Evolutionary conservation across 2,113 vertebrate genomes (phyloP).

Genomic region (Isichthys henryi): DNA sequence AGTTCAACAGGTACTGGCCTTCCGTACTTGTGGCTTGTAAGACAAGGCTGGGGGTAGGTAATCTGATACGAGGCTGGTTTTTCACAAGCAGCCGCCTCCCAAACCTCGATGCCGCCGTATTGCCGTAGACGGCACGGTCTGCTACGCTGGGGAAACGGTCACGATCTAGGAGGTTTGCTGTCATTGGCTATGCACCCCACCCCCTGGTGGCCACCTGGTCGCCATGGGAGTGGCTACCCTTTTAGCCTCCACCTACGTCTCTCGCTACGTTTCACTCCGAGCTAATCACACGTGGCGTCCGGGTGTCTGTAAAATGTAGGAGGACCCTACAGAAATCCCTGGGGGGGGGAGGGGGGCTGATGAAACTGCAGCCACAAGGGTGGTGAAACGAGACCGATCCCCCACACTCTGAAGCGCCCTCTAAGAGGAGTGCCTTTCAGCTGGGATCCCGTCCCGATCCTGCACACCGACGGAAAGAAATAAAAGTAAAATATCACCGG

Average conservation of each 20-base stretch:
- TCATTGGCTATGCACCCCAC: not conserved
- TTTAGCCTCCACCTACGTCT: not conserved
- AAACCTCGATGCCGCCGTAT: not conserved
- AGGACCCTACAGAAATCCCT: not conserved
- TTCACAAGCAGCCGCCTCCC: not conserved
- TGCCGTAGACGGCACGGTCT: not conserved
- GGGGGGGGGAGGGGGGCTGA: not conserved
- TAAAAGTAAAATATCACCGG: too few relatives aligned
- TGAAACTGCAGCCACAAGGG: not conserved
- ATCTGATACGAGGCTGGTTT: not conserved
- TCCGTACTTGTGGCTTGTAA: not conserved
- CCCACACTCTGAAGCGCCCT: not conserved
- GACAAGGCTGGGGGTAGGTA: not conserved
- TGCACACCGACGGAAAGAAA: not conserved
- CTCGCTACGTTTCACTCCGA: slow-evolving; percentile 10
- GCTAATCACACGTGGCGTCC: slow-evolving; percentile 31
- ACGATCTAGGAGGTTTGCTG: not conserved
- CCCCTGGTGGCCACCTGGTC: not conserved
- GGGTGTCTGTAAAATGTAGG: slow-evolving; percentile 19
- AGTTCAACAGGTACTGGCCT: not conserved
- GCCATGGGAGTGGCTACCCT: not conserved
- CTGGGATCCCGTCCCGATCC: not conserved
- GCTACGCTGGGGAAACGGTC: not conserved
- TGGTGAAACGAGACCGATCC: not conserved
- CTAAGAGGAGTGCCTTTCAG: not conserved